Evolutionary conservation across 2,113 vertebrate species (phyloP), one percentile per base, ranked within the genome.

Genomic region (Panurus biarmicus): DNA sequence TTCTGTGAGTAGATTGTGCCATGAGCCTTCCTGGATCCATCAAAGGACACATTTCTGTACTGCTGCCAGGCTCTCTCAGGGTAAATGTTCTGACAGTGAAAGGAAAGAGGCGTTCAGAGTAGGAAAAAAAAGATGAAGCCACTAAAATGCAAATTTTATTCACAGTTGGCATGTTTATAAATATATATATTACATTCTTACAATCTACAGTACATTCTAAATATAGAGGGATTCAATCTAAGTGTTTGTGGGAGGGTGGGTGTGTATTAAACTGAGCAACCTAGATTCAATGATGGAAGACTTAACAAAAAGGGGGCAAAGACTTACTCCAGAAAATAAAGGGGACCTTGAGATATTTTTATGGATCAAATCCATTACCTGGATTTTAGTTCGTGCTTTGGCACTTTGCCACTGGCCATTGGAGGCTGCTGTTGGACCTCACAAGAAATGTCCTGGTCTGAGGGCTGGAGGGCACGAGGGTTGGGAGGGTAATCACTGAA

Each of bases 181-280:
- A 98, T 97, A 97, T 96, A 97, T 96, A 97, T 96, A 90, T 96
- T 93, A 97, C 96, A 97, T 96, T 97, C 97, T 96, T 97, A 97
- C 95, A 97, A 95, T 96, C 96, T 96, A 95, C 95, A 94, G 45
- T 91, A 92, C 92, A 81, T 93, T 95, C 96, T 96, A 94, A 95
- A 91, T 81, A 69, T 56, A 74, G 90, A 89, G 40, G 84, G 93
- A 73, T 53, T 54, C n/a, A 76, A 64, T 95, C 73, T 91, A 93
- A 96, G 78, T 69, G 87, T 86, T 87, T 36, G 83, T 94, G 93
- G 87, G 45, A 60, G 26, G 72, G 79, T 0, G 48, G 13, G 21
- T 56, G 72, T 86, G 53, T 51, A 64, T 66, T 77, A 67, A 89
- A 89, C 23, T 33, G 79, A 91, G 72, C 66, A 69, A 74, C 86